Conservation (phyloP, 2,888 invertebrate genomes). For the Strigamia transsilvanica region DNA sequence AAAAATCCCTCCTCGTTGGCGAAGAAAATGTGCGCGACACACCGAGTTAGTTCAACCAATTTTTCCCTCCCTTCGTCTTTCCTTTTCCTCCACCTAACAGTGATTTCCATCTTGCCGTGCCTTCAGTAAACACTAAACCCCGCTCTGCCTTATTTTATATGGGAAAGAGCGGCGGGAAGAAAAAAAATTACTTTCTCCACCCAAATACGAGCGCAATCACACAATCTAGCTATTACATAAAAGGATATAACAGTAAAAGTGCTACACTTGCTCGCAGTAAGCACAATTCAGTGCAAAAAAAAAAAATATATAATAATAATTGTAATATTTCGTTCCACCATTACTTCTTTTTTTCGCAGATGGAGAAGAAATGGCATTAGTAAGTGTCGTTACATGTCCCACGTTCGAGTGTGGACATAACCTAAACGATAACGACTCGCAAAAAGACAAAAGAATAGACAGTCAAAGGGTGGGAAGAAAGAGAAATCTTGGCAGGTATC, state of each 20-base stretch:
- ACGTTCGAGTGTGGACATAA: not conserved
- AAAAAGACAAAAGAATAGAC: conserved; percentile 42
- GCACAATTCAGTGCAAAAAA: not conserved
- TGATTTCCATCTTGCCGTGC: conserved; percentile 35
- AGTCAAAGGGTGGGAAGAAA: conserved; percentile 12
- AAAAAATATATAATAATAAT: not conserved
- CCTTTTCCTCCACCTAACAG: conserved; percentile 4
- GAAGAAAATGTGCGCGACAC: conserved; percentile 23
- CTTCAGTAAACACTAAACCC: conserved; percentile 31
- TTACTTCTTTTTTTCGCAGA: too few species aligned
- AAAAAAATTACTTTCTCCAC: conserved; percentile 41
- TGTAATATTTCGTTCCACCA: not conserved
- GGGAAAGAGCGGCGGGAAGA: conserved; percentile 36
- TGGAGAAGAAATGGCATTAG: too few species aligned
- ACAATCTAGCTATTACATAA: conserved; percentile 37
- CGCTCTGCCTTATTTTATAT: not conserved
- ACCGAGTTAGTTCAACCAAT: not conserved
- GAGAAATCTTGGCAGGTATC: conserved; percentile 16
- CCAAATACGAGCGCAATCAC: conserved; percentile 36
- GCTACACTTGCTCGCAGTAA: conserved; percentile 4
- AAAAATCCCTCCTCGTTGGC: conserved; percentile 29
- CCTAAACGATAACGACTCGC: not conserved
- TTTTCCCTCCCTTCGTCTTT: conserved; percentile 6
- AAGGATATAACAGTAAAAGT: conserved; percentile 19
- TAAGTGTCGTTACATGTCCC: not conserved